A percentile compares a stretch with the other conserved stretches of the same genome.
phyloP scores from a whole-genome alignment of 1,140 invertebrate species.

The Anadara kagoshimensis region DNA sequence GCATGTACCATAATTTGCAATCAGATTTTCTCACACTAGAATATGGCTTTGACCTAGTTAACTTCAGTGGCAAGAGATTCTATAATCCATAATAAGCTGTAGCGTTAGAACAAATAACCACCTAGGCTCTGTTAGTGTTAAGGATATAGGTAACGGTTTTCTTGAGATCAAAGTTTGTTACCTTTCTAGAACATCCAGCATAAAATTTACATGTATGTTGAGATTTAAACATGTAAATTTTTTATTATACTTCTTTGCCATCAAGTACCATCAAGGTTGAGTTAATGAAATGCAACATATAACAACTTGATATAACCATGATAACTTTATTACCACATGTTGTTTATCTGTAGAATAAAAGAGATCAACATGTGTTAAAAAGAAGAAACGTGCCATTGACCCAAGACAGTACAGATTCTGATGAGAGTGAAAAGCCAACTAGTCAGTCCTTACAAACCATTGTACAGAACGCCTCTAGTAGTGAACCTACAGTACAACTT shows the following conservation, averaged over 20 bases:
- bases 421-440: constrained; percentile 69
- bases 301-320: neutral
- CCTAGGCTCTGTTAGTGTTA: too few species aligned
- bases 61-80: too few species aligned
- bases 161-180: too few species aligned
- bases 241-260: neutral
- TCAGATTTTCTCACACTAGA: too few species aligned
- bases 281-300: neutral
- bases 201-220: too few species aligned
- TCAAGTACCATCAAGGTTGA: neutral
- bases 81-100: too few species aligned
- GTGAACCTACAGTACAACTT: constrained; percentile 68
- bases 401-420: constrained; percentile 72
- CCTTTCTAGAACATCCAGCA: too few species aligned
- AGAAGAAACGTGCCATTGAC: constrained; percentile 87
- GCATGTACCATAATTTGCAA: too few species aligned
- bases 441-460: constrained; percentile 70
- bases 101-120: too few species aligned
- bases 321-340: constrained; percentile 2
- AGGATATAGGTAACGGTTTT: too few species aligned
- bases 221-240: neutral
- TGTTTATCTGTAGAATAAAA: constrained; percentile 84
- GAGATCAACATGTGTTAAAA: constrained; percentile 96
- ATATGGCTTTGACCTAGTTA: too few species aligned
- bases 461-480: constrained; percentile 69